Base-by-base conservation (phyloP, 2,888 invertebrate genomes). In the Ormyrus thymus region DNA sequence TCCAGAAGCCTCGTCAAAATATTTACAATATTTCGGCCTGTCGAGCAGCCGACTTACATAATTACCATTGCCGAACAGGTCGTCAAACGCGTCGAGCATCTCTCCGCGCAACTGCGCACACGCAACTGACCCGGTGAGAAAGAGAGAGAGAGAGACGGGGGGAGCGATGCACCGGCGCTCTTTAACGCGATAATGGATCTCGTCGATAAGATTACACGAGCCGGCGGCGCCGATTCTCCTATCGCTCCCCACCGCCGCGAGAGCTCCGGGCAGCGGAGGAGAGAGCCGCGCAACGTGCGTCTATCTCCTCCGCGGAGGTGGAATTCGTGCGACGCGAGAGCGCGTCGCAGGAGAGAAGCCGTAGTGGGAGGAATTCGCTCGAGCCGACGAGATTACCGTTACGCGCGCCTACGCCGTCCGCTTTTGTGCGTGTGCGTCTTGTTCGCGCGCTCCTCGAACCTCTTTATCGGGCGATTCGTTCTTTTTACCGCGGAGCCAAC, bases 1-100 rank as follows among this genome's bases (percentile, higher is more conserved):
- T 29, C 29, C 29, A 4, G n/a, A n/a, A 29, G 29, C 29, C 0
- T 29, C 3, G 29, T 29, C 29, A 29, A 29, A 29, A 29, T 29
- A 29, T 29, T 29, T 29, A 29, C 29, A 29, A 3, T 29, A 29
- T 29, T 29, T 29, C 29, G 50, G 45, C 2, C 46, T 45, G n/a
- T 15, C n/a, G 45, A 6, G 7, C 43, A 45, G 43, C 7, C 5
- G n/a, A 65, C 13, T 29, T 29, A 56, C 45, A 45, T 45, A 56
- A 8, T 45, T n/a, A 53, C 0, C 29, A 71, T 83, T 85, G 85
- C 83, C 85, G 51, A 84, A 48, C 5, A 82, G 72, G 13, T 84
- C 81, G 56, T 77, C 77, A 7, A 83, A 78, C 11, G 74, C 72
- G 43, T 68, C 65, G 73, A 74, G 59, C 73, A 76, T 76, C 51